These are phyloP conservation scores for Neodiprion pinetum DNA, from an alignment of 1,140 invertebrate genomes.

Conservation along the genomic window DNA sequence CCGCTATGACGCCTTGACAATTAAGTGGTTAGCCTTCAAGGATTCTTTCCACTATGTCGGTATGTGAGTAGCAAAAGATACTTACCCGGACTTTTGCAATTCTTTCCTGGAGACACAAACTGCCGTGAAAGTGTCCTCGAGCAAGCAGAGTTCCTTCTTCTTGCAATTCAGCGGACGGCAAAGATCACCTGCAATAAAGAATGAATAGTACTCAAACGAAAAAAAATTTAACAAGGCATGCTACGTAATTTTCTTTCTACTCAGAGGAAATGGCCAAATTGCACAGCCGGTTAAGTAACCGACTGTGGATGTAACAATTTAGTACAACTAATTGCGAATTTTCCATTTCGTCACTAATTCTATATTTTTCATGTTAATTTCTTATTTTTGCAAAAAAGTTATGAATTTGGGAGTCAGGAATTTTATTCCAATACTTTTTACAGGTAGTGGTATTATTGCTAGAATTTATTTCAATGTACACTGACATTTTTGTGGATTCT, in stretches of 20 bases:
- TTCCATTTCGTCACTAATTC: too few species aligned
- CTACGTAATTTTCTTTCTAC: background rate
- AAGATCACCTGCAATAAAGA: constrained; percentile 74
- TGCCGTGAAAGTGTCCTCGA: constrained; percentile 85
- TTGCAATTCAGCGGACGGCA: constrained; percentile 87
- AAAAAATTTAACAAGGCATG: constrained; percentile 4
- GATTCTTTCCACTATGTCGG: too few species aligned
- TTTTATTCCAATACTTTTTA: too few species aligned
- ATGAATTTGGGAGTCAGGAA: too few species aligned
- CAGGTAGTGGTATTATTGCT: too few species aligned
- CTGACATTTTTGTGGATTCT: too few species aligned
- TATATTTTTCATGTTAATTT: too few species aligned
- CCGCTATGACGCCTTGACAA: too few species aligned
- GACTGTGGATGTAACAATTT: background rate
- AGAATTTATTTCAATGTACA: too few species aligned
- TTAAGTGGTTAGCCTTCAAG: too few species aligned
- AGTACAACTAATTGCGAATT: background rate
- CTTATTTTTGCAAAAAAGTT: too few species aligned
- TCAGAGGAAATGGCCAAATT: too few species aligned
- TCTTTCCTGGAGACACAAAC: constrained; percentile 89
- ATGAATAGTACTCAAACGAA: constrained; percentile 21
- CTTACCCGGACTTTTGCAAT: constrained; percentile 81
- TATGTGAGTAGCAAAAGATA: constrained; percentile 12
- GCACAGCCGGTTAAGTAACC: background rate
- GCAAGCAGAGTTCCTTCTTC: constrained; percentile 84